Percentiles rank a stretch among this genome's conserved stretches.
Evolutionary conservation across 2,888 invertebrate genomes (phyloP).

Genomic region (Euphydryas editha): DNA sequence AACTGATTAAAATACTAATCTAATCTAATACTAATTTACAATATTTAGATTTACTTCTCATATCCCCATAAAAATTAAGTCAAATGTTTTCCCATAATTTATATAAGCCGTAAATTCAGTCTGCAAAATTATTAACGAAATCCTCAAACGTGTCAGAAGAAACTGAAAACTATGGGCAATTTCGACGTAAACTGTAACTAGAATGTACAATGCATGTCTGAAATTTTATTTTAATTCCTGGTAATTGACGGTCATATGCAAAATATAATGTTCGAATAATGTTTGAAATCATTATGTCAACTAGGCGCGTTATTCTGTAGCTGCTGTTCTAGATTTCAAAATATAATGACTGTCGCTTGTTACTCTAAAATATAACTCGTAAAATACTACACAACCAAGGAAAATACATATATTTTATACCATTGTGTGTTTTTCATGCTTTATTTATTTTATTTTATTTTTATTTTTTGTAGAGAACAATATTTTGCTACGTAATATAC

Average conservation of each 20-base stretch:
- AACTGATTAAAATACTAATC: no score
- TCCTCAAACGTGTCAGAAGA: slow-evolving; percentile 36
- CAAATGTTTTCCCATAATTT: no score
- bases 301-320: slow-evolving; percentile 41
- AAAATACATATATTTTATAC: slow-evolving; percentile 17
- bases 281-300: slow-evolving; percentile 57
- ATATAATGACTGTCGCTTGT: slow-evolving; percentile 42
- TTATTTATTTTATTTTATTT: not conserved
- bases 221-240: slow-evolving; percentile 52
- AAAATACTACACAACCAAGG: slow-evolving; percentile 34
- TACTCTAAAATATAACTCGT: slow-evolving; percentile 37
- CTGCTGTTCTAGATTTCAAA: slow-evolving; percentile 35
- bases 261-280: slow-evolving; percentile 59
- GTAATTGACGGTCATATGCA: slow-evolving; percentile 52
- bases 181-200: slow-evolving; percentile 41
- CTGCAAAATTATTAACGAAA: slow-evolving; percentile 16
- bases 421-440: slow-evolving; percentile 1
- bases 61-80: no score
- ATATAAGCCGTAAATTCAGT: no score
- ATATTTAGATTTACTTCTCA: no score
- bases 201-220: slow-evolving; percentile 42
- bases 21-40: no score
- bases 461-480: no score
- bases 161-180: slow-evolving; percentile 33
- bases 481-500: no score